Evolutionary conservation across 2,113 vertebrate species (phyloP), one percentile per base, ranked within the genome.

Genomic region (Beaufortia kweichowensis): DNA sequence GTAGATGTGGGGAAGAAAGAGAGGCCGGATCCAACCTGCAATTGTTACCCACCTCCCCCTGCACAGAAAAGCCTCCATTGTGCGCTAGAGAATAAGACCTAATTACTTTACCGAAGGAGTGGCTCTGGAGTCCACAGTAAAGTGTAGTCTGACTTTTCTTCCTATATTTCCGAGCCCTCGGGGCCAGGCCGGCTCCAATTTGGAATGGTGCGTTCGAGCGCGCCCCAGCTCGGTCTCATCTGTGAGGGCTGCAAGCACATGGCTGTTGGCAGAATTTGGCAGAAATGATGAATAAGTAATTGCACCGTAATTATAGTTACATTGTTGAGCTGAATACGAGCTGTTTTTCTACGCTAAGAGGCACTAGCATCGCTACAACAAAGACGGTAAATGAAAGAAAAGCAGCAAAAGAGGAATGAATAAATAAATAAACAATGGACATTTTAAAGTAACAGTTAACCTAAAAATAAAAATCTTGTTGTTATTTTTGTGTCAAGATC

Each of bases 1-100:
- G 86, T 85, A 83, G 75, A 87, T 82, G 65, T 74, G 72, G 66
- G 80, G 56, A 77, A 78, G 82, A 85, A 86, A 69, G 84, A 66
- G 26, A 73, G 39, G 77, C 57, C 9, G 33, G 28, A 77, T 81
- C 55, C 84, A 80, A 81, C 39, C 70, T 85, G 70, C 55, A 78
- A 68, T 79, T 70, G 59, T 84, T 73, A 77, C 76, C 72, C 50
- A 10, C 31, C 65, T 74, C 76, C 81, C 48, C 35, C 41, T 33
- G 73, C 41, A 62, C 79, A 72, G 59, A 77, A 69, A 73, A 59
- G 65, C 71, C 62, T 67, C 69, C 80, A 79, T 71, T 14, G 53
- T 82, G 77, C 24, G 19, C 46, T 17, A 50, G 39, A 78, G 70
- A 80, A 76, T 81, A 55, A 65, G 77, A 82, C 67, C 77, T 73